These are phyloP conservation scores for Netelia inedita DNA, from an alignment of 2,888 invertebrate genomes.

Conservation along the genomic window DNA sequence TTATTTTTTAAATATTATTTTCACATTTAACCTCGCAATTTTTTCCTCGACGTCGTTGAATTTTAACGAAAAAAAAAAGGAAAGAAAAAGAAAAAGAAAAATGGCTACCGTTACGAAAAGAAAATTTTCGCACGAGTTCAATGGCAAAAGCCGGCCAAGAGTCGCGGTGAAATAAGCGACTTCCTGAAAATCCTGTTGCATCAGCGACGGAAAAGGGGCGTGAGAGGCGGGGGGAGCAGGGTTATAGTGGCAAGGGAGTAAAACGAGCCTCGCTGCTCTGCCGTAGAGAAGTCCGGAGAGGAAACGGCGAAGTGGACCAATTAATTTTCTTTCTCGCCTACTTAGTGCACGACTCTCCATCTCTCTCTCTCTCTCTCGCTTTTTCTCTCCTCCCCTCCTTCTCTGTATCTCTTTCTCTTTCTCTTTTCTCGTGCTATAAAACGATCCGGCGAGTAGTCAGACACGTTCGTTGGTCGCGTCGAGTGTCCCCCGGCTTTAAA, in stretches of 20 bases:
- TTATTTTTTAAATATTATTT: neutral
- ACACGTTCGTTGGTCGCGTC: slow-evolving; percentile 48
- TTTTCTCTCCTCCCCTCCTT: neutral
- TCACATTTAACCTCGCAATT: neutral
- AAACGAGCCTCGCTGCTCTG: slow-evolving; percentile 26
- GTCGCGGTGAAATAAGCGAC: neutral
- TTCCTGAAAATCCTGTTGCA: slow-evolving; percentile 41
- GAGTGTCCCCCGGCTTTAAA: slow-evolving; percentile 19
- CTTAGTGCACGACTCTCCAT: slow-evolving; percentile 46
- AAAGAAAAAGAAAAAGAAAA: neutral
- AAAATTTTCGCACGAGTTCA: no score
- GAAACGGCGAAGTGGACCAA: slow-evolving; percentile 61
- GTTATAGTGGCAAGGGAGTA: slow-evolving; percentile 10
- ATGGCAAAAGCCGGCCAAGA: neutral
- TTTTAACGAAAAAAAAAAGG: neutral
- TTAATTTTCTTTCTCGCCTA: slow-evolving; percentile 64
- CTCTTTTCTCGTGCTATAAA: slow-evolving; percentile 18
- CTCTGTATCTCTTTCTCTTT: neutral
- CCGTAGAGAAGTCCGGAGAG: slow-evolving; percentile 39
- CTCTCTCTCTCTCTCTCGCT: slow-evolving; percentile 8
- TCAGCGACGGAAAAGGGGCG: slow-evolving; percentile 10
- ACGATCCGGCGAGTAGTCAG: slow-evolving; percentile 29
- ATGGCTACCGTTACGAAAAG: no score
- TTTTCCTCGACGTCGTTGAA: neutral
- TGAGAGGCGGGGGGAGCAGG: neutral